These are phyloP conservation scores for Eledona agricola DNA, from an alignment of 2,888 invertebrate genomes.

Conservation along the genomic window DNA sequence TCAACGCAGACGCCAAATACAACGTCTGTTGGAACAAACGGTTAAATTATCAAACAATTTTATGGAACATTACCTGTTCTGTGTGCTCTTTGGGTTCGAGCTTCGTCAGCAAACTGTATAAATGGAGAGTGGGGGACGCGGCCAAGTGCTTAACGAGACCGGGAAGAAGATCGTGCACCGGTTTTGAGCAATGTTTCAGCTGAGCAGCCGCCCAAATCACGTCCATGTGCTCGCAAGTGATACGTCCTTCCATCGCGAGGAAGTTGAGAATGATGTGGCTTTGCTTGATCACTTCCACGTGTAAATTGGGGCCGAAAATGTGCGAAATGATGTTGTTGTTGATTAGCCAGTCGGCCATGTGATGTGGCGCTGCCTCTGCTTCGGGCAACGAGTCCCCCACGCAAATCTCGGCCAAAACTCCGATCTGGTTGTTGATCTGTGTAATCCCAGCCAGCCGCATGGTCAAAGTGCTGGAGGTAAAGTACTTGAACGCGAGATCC, in stretches of 20 bases:
- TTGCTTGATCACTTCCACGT: constrained; percentile 95
- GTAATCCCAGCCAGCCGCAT: constrained; percentile 93
- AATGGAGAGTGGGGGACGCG: constrained; percentile 86
- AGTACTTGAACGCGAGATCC: constrained; percentile 94
- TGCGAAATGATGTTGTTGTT: constrained; percentile 91
- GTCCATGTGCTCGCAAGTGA: constrained; percentile 90
- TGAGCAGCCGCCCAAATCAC: constrained; percentile 96
- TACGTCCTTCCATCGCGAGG: constrained; percentile 89
- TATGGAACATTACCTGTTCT: constrained; percentile 72
- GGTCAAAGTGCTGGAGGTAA: constrained; percentile 92
- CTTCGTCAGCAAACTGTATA: constrained; percentile 86
- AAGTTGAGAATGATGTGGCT: constrained; percentile 93
- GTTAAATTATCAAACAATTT: constrained; percentile 14
- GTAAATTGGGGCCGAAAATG: constrained; percentile 96
- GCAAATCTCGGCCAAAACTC: constrained; percentile 89
- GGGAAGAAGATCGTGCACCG: constrained; percentile 89
- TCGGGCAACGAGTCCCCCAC: constrained; percentile 88
- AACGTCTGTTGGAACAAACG: constrained; percentile 79
- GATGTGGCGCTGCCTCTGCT: constrained; percentile 84
- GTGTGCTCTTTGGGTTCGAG: constrained; percentile 92
- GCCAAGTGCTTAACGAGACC: constrained; percentile 91
- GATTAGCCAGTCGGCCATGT: constrained; percentile 88
- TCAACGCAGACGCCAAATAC: constrained; percentile 87
- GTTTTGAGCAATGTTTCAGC: constrained; percentile 92
- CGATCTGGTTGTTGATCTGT: constrained; percentile 94